phyloP scores from a whole-genome alignment of 1,140 invertebrate species.

The Drosophila oshimai region DNA sequence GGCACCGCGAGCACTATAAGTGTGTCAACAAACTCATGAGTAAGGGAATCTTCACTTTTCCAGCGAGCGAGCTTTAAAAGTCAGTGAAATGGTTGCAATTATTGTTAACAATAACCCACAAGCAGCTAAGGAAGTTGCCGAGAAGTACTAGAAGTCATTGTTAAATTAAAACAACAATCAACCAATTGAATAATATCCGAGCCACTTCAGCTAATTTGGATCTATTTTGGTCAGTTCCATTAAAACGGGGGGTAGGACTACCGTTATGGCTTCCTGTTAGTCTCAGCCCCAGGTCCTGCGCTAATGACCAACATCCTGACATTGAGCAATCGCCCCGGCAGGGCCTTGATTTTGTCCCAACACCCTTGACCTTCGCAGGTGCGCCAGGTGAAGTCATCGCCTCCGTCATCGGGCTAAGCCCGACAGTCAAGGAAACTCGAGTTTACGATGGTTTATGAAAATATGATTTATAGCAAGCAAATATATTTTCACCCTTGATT shows the following conservation, averaged over 20 bases:
- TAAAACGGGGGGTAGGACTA: background rate
- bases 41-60: no score
- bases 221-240: background rate
- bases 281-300: background rate
- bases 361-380: constrained; percentile 30
- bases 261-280: background rate
- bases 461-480: no score
- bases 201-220: background rate
- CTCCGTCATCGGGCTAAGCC: no score
- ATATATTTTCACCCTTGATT: no score
- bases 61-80: no score
- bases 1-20: no score
- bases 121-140: background rate
- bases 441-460: no score
- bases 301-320: constrained; percentile 35
- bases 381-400: constrained; percentile 23
- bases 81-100: no score
- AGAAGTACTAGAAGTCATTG: background rate
- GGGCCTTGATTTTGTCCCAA: background rate
- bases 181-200: background rate
- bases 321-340: constrained; percentile 16
- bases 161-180: background rate
- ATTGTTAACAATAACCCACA: no score
- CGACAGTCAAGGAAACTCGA: no score
- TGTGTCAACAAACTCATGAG: no score